A percentile compares a stretch with the other conserved stretches of the same genome.
Conservation (phyloP, 2,888 invertebrate genomes). For the Amblyjoppa proteus region DNA sequence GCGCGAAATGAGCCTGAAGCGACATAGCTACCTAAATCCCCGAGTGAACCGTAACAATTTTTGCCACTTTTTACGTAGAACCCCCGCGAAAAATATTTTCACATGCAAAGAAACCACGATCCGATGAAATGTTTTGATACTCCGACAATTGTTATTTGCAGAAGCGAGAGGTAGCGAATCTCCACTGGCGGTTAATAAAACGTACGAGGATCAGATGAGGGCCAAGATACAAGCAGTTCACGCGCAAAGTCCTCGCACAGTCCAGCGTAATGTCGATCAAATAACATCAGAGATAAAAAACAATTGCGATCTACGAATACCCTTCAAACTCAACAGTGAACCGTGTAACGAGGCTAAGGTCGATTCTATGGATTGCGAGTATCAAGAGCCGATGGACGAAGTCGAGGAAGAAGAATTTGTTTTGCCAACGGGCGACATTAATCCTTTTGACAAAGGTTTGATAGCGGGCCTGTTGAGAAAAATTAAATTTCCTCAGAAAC, state of each 20-base stretch:
- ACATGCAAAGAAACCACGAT: neutral
- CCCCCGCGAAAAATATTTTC: neutral
- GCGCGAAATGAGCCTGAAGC: too few relatives aligned
- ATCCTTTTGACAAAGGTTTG: slow-evolving; percentile 93
- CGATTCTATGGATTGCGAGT: slow-evolving; percentile 81
- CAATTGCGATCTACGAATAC: slow-evolving; percentile 83
- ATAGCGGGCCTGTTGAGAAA: slow-evolving; percentile 90
- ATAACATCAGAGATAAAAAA: slow-evolving; percentile 83
- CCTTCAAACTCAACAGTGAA: slow-evolving; percentile 76
- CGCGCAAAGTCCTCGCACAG: slow-evolving; percentile 84
- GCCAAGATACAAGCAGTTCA: slow-evolving; percentile 83
- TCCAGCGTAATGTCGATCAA: slow-evolving; percentile 84
- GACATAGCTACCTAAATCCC: neutral
- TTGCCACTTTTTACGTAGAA: neutral
- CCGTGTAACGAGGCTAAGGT: slow-evolving; percentile 71
- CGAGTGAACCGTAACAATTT: neutral
- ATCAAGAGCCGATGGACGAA: slow-evolving; percentile 80
- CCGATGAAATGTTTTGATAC: neutral
- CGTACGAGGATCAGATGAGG: slow-evolving; percentile 81
- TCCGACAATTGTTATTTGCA: slow-evolving; percentile 16
- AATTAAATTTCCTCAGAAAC: slow-evolving; percentile 89
- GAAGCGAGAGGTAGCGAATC: slow-evolving; percentile 75
- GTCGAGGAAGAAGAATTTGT: slow-evolving; percentile 81
- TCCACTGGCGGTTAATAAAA: slow-evolving; percentile 72
- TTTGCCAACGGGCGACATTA: slow-evolving; percentile 85